Evolutionary conservation across 2,797 vertebrate genomes (phyloP).

Genomic region (Caiman crocodilus): DNA sequence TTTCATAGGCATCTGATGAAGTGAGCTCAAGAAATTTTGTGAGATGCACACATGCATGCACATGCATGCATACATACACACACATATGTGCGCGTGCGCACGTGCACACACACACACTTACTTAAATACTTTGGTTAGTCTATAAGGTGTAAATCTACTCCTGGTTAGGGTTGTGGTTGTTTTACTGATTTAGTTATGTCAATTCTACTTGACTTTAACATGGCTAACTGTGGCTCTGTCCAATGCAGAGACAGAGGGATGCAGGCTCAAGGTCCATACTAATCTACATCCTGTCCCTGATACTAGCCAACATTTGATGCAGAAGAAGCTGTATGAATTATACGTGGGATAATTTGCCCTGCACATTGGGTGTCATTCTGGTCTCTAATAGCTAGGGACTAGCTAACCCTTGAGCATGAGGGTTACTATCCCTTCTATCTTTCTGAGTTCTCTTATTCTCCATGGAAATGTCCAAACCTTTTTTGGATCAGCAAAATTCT

Average conservation of each 20-base stretch:
- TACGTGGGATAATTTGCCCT: background rate
- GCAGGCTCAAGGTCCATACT: background rate
- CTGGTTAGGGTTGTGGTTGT: too few species aligned
- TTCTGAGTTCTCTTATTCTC: background rate
- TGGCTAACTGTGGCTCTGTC: background rate
- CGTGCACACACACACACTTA: too few species aligned
- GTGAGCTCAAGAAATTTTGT: too few species aligned
- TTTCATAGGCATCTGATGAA: too few species aligned
- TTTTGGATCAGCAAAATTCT: background rate
- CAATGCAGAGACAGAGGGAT: background rate
- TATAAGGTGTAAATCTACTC: too few species aligned
- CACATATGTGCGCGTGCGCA: too few species aligned
- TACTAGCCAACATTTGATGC: background rate
- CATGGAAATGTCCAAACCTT: background rate
- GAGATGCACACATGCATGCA: too few species aligned
- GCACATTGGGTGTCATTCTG: background rate
- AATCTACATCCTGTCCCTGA: background rate
- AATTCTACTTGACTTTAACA: too few species aligned
- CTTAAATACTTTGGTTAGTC: too few species aligned
- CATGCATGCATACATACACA: too few species aligned
- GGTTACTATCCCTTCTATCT: background rate
- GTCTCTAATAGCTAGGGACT: background rate
- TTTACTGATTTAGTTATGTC: too few species aligned
- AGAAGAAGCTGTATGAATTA: background rate
- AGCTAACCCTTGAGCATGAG: background rate